Base-by-base conservation (phyloP, 2,888 invertebrate genomes). In the Chaitophorus viminalis region DNA sequence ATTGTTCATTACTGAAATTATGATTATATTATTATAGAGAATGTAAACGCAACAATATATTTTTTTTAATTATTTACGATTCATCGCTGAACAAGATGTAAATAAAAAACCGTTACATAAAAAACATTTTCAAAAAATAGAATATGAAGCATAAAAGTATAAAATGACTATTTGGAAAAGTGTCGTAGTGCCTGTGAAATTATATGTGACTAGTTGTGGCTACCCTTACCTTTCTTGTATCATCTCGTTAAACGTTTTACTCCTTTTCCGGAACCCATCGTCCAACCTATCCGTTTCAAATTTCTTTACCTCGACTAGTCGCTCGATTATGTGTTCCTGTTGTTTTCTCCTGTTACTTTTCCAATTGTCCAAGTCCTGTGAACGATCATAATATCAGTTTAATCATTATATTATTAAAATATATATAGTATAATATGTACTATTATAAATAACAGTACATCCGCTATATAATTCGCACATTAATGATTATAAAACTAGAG, bases 191-290 rank as follows among this genome's bases (percentile, higher is more conserved):
- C 11, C 60, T 18, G 9, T 65, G 46, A 52, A 77, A 77, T 77
- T 33, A 68, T 33, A 25, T 21, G 46, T 14, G 65, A 77, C 68
- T 68, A 76, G 76, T 77, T 77, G 65, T 76, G 75, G 33, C 3
- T 76, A 84, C 36, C 72, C 92, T 92, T 91, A 95, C 94, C 96
- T 94, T 92, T 96, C 97, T 92, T 97, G 96, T 93, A 97, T 94
- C 95, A 98, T 98, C 93, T 98, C 97, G 91, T 95, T 96, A 93
- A 97, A 98, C 89, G 98, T 98, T 93, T 98, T 98, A 92, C 95
- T 95, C 93, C 95, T 95, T 90, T 95, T 94, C 90, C 95, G 94
- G 90, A 93, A 92, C 91, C 95, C 94, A 91, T 94, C 94, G 92
- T 93, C 93, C 91, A 95, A 95, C 60, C 87, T 79, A 90, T 96